Evolutionary conservation across 2,797 vertebrate species (phyloP), one percentile per base, ranked within the genome.

Genomic region (Malurus splendens): DNA sequence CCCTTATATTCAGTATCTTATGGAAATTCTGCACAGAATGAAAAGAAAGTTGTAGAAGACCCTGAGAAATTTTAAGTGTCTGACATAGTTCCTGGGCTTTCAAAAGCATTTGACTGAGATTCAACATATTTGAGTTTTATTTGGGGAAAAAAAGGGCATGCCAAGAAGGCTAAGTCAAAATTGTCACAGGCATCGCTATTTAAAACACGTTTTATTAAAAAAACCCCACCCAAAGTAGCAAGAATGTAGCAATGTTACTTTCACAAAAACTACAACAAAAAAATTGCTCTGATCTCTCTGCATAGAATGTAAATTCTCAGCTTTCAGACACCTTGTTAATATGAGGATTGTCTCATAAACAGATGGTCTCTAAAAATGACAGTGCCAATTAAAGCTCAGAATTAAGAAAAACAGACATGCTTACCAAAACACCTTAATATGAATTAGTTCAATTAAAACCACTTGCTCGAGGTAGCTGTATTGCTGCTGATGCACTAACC

Each of bases 391-490:
- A 88, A 73, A 72, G 13, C 51, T 65, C 66, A 36, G 67, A 90
- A 88, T 73, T 76, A 65, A 89, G 77, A 89, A 65, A 73, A 80
- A 75, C 65, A 91, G 71, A 70, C 30, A 42, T 70, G 42, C 77
- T 93, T 42, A 76, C 76, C 77, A 70, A 92, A 54, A 90, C 50
- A 79, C 83, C 67, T 87, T 84, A 73, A 87, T 47, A 41, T 23
- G 87, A 84, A 67, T 90, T 93, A 81, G 51, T 67, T 94, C 82
- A 92, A 93, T 74, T 93, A 81, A 93, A 96, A 84, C 55, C 80
- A 83, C 23, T 93, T 68, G 68, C 80, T 78, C 36, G 19, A 93
- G 77, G 80, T 45, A 92, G 74, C 67, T 81, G 73, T 79, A 82
- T 18, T 76, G 62, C 70, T 82, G 88, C 52, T 68, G 89, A 42